Base-by-base conservation (phyloP, 92 coral and sea anemone species). In the Parazoanthus swiftii region DNA sequence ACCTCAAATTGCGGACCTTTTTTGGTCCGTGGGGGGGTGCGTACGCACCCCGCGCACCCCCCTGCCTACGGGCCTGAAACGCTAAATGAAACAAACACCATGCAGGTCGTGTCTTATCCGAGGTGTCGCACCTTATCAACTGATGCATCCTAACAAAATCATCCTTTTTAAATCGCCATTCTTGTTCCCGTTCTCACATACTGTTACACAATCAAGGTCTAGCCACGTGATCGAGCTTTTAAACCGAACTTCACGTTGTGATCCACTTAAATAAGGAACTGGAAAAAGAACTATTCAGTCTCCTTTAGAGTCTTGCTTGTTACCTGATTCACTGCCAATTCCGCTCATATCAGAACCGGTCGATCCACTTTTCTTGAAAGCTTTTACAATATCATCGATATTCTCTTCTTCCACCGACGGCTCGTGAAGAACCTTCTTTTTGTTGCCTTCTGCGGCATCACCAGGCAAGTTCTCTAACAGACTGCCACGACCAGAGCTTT, bases 331-430 rank as follows among this genome's bases (percentile, higher is more conserved):
- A 15, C 67, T 68, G 66, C 87, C 68, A 26, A 71, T 84, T 16
- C 65, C 87, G 7, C 87, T 51, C 79, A 25, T 48, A 14, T 86
- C 82, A 7, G 89, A 86, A 76, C 72, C 26, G 44, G 73, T 23
- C 35, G 89, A 86, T 18, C 89, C 98, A 68, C 92, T 88, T 59
- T 93, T 81, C 58, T 95, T 95, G 88, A 90, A 95, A 3, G 91
- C 94, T 44, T 92, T 91, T 5, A 95, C 94, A 77, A 95, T 73
- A 81, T 95, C 98, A 89, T 95, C 98, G 77, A 95, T 95, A 83
- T 95, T 96, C 79, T 95, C 98, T 81, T 95, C 98, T 86, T 93
- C 98, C 15, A 90, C 92, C 8, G 88, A 92, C 59, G 88, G 83
- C 71, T 89, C 88, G 3, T 43, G 83, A 36, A 81, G 79, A 39